phyloP scores from a whole-genome alignment of 2,113 vertebrate species.

The Tursiops truncatus region DNA sequence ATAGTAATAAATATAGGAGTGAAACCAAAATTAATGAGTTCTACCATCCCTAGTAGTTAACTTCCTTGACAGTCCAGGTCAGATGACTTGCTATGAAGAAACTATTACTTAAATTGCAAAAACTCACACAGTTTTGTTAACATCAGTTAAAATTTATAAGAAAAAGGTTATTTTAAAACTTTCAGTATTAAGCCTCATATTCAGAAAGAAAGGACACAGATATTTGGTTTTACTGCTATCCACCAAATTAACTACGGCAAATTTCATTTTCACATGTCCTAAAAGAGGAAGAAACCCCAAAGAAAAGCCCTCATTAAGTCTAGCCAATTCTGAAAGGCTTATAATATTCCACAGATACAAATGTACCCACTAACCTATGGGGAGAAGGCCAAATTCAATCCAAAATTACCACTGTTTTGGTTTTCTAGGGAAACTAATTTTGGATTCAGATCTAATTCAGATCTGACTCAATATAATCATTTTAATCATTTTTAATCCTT shows the following conservation, averaged over 20 bases:
- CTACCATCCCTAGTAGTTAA: background rate
- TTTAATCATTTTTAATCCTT: slow-evolving; percentile 37
- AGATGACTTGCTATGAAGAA: slow-evolving; percentile 37
- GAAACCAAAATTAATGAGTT: slow-evolving; percentile 23
- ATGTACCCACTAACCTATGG: background rate
- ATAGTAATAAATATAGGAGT: background rate
- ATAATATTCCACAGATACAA: background rate
- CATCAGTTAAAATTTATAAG: background rate
- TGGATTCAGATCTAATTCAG: background rate
- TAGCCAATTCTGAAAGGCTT: slow-evolving; percentile 18
- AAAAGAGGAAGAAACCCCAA: background rate
- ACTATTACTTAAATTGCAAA: slow-evolving; percentile 42
- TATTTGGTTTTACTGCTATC: background rate
- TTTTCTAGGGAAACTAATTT: slow-evolving; percentile 30
- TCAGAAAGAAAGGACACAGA: slow-evolving; percentile 15
- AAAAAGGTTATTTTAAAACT: slow-evolving; percentile 39
- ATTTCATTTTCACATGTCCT: slow-evolving; percentile 13
- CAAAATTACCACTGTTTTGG: background rate
- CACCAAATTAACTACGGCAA: slow-evolving; percentile 1
- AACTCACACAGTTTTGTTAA: slow-evolving; percentile 10
- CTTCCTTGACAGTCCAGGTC: background rate
- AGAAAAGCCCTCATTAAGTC: background rate
- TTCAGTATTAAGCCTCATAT: slow-evolving; percentile 5
- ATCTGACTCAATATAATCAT: background rate
- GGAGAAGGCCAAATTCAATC: background rate